Conservation (phyloP, 1,140 invertebrate species). For the Trypoxylus dichotomus region DNA sequence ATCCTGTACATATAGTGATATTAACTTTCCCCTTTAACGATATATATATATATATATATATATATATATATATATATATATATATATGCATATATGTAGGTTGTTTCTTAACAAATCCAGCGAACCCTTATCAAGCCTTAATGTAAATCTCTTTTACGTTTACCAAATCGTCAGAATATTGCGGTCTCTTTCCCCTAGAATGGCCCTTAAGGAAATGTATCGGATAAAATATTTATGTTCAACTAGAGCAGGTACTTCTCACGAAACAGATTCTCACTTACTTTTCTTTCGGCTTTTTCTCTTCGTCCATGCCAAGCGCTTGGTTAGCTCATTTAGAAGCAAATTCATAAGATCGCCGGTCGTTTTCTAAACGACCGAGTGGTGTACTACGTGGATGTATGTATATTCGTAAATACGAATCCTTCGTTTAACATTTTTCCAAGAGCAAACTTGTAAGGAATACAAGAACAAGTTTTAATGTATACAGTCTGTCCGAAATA, state of each 20-base stretch:
- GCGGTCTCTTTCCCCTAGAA: not conserved
- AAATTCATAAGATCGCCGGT: slow-evolving; percentile 19
- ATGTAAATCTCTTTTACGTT: not conserved
- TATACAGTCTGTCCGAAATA: too few relatives aligned
- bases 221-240: slow-evolving; percentile 14
- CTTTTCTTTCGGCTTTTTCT: not conserved
- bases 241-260: not conserved
- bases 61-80: too few relatives aligned
- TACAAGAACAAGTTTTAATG: too few relatives aligned
- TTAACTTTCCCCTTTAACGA: too few relatives aligned
- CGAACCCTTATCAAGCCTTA: not conserved
- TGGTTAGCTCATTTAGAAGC: not conserved
- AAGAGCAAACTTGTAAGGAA: too few relatives aligned
- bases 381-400: slow-evolving; percentile 14
- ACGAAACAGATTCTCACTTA: not conserved
- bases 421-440: not conserved
- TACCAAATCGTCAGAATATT: slow-evolving; percentile 16
- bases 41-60: too few relatives aligned
- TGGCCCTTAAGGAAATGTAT: slow-evolving; percentile 19
- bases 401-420: not conserved
- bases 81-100: not conserved
- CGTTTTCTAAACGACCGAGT: not conserved
- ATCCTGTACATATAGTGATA: too few relatives aligned
- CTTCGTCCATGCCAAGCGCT: not conserved
- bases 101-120: not conserved